Conservation (phyloP, 53 echinoderm and acorn worm genomes). For the Mesocentrotus franciscanus region DNA sequence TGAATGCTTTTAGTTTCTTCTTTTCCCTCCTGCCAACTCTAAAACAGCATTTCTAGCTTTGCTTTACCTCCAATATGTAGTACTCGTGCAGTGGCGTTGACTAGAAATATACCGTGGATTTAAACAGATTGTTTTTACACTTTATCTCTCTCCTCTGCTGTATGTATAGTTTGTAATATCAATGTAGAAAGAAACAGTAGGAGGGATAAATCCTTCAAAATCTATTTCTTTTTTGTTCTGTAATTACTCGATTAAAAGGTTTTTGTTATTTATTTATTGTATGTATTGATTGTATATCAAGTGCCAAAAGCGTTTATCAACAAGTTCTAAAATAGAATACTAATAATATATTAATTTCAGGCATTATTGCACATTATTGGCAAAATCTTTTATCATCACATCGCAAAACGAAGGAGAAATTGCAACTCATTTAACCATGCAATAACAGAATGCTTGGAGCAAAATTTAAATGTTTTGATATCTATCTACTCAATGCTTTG, state of each 20-base stretch:
- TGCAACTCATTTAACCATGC: conserved; percentile 6
- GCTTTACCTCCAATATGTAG: conserved; percentile 18
- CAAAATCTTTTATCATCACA: conserved; percentile 2
- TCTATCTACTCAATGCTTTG: conserved; percentile 47
- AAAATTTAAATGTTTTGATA: conserved; percentile 14
- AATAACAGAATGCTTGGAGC: neutral
- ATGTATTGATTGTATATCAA: conserved; percentile 62
- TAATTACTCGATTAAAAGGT: conserved; percentile 37
- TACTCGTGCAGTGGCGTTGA: conserved; percentile 58
- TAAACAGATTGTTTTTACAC: conserved; percentile 50
- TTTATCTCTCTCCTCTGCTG: conserved; percentile 19
- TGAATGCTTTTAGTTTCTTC: conserved; percentile 12
- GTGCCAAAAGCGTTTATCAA: conserved; percentile 55
- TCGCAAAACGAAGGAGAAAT: neutral
- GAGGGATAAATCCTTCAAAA: conserved; percentile 36
- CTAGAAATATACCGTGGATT: neutral
- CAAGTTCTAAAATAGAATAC: conserved; percentile 40
- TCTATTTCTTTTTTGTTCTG: conserved; percentile 44
- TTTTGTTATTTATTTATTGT: conserved; percentile 64
- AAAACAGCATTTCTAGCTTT: neutral
- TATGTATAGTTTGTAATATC: conserved; percentile 54
- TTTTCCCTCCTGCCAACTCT: neutral
- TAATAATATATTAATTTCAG: conserved; percentile 16
- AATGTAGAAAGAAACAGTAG: conserved; percentile 22
- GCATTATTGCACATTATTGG: conserved; percentile 41